Percentiles rank a stretch among this genome's conserved stretches.
Evolutionary conservation across 2,113 vertebrate species (phyloP).

Genomic region (Pomatostomus ruficeps): DNA sequence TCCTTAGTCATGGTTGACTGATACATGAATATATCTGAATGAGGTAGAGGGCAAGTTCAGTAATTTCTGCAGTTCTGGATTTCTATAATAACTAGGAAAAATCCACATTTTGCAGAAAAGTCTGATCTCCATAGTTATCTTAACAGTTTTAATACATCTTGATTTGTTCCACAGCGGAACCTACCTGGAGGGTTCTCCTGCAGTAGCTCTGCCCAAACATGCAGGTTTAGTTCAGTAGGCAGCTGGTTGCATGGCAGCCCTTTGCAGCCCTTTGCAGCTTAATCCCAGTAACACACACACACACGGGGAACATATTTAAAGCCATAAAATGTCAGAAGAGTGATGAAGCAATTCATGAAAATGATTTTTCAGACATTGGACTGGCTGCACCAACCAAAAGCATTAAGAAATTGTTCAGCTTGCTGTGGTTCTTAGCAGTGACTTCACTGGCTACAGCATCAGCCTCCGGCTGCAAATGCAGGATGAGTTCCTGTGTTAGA

Average conservation of each 20-base stretch:
- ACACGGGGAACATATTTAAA: not conserved
- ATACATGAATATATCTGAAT: not conserved
- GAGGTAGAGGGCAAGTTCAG: not conserved
- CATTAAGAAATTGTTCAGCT: not conserved
- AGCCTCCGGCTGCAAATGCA: not conserved
- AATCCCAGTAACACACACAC: not conserved
- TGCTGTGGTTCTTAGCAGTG: not conserved
- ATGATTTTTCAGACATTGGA: not conserved
- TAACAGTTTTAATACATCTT: not conserved
- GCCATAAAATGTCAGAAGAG: not conserved
- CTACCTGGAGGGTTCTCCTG: not conserved
- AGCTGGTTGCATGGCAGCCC: not conserved
- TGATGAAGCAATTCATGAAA: not conserved
- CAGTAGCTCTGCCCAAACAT: not conserved
- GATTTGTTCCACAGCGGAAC: not conserved
- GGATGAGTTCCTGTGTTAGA: not conserved
- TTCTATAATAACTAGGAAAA: not conserved
- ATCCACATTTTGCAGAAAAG: not conserved
- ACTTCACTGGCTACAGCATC: not conserved
- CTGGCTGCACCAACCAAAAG: not conserved
- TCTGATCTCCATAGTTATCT: not conserved
- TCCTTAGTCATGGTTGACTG: not conserved
- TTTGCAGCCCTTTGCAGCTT: not conserved
- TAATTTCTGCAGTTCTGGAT: not conserved
- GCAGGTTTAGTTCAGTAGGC: not conserved